A percentile compares a stretch with the other conserved stretches of the same genome.
phyloP scores from a whole-genome alignment of 2,113 vertebrate genomes.

The Pedionomus torquatus region DNA sequence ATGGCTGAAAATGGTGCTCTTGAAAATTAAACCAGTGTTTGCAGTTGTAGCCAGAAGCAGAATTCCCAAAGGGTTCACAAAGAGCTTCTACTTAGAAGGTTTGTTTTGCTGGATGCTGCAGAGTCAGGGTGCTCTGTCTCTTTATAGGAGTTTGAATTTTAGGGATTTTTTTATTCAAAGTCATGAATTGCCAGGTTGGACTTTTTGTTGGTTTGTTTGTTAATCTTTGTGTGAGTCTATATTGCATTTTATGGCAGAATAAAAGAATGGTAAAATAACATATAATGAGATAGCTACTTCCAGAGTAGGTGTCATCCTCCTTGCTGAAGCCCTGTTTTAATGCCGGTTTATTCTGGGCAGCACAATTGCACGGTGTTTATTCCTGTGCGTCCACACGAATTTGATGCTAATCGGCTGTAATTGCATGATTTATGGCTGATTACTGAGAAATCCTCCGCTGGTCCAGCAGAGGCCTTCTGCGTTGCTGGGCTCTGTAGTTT shows the following conservation, averaged over 20 bases:
- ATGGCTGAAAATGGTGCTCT: too few species aligned
- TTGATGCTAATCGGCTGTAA: slow-evolving; percentile 60
- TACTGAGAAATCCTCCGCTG: slow-evolving; percentile 25
- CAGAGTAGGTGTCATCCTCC: not conserved
- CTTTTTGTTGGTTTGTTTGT: too few species aligned
- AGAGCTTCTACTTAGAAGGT: not conserved
- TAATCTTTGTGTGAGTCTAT: not conserved
- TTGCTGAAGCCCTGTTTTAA: not conserved
- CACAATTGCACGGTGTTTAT: not conserved
- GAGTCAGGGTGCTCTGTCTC: not conserved
- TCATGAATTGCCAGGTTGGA: not conserved
- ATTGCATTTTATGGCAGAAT: not conserved
- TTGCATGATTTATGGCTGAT: slow-evolving; percentile 57
- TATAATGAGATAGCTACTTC: not conserved
- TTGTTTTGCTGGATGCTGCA: not conserved
- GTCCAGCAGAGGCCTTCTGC: slow-evolving; percentile 7
- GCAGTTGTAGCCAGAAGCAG: not conserved
- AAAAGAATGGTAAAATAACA: too few species aligned
- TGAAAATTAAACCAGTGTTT: not conserved
- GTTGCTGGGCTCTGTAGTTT: slow-evolving; percentile 32
- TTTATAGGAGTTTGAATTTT: not conserved
- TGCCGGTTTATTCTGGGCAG: not conserved
- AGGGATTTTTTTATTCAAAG: not conserved
- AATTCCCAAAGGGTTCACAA: not conserved
- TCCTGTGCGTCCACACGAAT: slow-evolving; percentile 15